Percentiles rank a stretch among this genome's conserved stretches.
Conservation (phyloP, 2,113 vertebrate species). For the Eidolon helvum region DNA sequence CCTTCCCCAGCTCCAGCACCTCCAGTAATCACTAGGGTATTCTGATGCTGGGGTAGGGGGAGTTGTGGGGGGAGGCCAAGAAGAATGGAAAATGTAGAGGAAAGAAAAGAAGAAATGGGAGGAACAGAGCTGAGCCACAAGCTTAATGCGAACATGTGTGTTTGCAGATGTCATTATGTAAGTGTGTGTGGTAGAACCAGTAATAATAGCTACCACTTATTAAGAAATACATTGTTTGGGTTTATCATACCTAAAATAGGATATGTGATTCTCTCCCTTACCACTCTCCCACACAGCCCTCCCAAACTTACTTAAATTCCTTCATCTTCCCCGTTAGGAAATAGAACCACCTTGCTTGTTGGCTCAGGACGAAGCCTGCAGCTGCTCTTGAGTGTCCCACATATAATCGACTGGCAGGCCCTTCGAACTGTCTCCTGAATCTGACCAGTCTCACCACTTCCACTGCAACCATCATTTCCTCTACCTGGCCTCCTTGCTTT, state of each 20-base stretch:
- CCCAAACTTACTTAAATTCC: neutral
- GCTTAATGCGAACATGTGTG: neutral
- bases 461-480: neutral
- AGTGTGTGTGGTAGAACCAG: neutral
- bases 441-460: neutral
- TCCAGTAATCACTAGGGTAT: neutral
- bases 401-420: neutral
- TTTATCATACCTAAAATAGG: neutral
- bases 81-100: neutral
- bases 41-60: neutral
- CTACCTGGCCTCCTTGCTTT: neutral
- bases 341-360: neutral
- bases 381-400: neutral
- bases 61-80: accelerated
- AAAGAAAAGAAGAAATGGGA: neutral
- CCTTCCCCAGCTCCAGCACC: too few species aligned
- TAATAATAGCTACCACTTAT: neutral
- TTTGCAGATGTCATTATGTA: neutral
- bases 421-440: neutral
- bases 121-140: neutral
- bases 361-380: neutral
- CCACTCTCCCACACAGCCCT: neutral
- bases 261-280: neutral
- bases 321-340: neutral
- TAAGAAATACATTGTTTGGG: slow-evolving; percentile 9